These are phyloP conservation scores for Chloropsis cyanopogon DNA, from an alignment of 2,113 vertebrate genomes.

Conservation along the genomic window DNA sequence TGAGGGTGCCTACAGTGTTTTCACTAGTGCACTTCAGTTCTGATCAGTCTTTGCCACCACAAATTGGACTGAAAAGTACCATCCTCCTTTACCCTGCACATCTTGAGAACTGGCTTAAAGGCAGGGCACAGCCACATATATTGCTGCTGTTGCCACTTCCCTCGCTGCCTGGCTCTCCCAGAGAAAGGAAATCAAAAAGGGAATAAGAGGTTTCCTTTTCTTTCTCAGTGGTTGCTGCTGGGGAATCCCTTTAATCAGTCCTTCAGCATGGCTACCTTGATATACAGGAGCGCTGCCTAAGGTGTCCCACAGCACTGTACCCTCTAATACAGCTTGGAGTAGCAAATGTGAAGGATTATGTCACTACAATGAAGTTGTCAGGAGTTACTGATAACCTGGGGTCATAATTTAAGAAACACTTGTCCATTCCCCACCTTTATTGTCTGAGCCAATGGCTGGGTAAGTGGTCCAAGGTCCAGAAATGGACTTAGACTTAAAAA, in stretches of 20 bases:
- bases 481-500: neutral
- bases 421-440: neutral
- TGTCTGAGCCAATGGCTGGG: neutral
- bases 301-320: neutral
- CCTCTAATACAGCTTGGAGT: neutral
- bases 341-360: neutral
- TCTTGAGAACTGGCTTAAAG: neutral
- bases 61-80: neutral
- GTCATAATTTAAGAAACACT: neutral
- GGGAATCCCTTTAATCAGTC: neutral
- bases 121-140: neutral
- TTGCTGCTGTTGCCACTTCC: neutral
- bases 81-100: no score
- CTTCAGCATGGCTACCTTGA: neutral
- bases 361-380: neutral
- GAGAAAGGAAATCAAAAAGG: neutral
- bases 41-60: neutral
- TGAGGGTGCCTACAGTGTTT: neutral
- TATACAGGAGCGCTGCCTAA: rapidly evolving
- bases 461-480: neutral
- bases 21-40: neutral
- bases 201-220: neutral
- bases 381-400: neutral
- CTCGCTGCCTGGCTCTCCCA: neutral
- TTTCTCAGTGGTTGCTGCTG: neutral